Conservation (phyloP, 2,888 invertebrate genomes). For the Hirtodrosophila cameraria region DNA sequence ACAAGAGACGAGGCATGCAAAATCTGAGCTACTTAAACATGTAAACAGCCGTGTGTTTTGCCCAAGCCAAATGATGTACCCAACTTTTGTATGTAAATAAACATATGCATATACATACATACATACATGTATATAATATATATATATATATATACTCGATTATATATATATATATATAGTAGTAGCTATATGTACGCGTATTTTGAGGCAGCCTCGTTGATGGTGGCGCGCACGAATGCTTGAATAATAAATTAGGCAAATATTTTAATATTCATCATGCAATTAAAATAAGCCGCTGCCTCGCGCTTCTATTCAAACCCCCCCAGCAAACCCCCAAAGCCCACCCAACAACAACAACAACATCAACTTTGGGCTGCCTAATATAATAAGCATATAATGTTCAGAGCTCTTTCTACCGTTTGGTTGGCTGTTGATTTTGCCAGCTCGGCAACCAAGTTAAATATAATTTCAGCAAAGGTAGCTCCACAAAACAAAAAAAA, state of each 20-base stretch:
- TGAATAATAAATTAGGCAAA: constrained; percentile 81
- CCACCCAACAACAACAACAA: constrained; percentile 21
- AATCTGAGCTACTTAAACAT: constrained; percentile 54
- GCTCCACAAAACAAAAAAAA: not conserved
- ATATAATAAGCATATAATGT: constrained; percentile 71
- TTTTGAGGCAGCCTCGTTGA: constrained; percentile 36
- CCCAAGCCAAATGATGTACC: constrained; percentile 25
- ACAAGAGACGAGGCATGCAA: constrained; percentile 27
- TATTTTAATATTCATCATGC: constrained; percentile 83
- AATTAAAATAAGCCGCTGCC: constrained; percentile 77
- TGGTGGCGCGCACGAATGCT: constrained; percentile 66
- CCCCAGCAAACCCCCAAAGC: not conserved
- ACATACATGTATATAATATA: constrained; percentile 18
- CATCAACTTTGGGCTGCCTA: constrained; percentile 55
- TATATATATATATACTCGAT: constrained; percentile 16
- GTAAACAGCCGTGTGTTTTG: constrained; percentile 39
- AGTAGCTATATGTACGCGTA: constrained; percentile 23
- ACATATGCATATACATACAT: constrained; percentile 5
- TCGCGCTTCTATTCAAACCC: constrained; percentile 27
- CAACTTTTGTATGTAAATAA: constrained; percentile 12
- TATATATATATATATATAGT: constrained; percentile 19
- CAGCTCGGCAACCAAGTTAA: constrained; percentile 31
- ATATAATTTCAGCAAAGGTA: constrained; percentile 40
- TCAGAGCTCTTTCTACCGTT: constrained; percentile 29
- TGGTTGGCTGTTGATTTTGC: constrained; percentile 28